Percentiles rank a stretch among this genome's conserved stretches.
Evolutionary conservation across 1,140 invertebrate genomes (phyloP).

Genomic region (Campoletis sonorensis): DNA sequence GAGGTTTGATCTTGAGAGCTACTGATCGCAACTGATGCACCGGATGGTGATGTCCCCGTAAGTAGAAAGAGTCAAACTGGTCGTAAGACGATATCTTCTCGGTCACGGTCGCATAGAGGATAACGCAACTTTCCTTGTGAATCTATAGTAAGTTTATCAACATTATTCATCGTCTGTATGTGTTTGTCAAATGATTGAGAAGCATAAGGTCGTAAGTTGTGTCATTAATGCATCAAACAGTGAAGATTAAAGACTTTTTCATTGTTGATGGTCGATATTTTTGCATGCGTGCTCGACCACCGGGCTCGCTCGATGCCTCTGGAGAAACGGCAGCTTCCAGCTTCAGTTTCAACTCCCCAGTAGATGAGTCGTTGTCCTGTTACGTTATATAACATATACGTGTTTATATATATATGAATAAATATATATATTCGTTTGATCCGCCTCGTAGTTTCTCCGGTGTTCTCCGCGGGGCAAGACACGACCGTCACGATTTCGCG

Average conservation of each 20-base stretch:
- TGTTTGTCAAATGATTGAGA: background rate
- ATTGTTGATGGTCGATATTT: background rate
- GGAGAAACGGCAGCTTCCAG: constrained; percentile 29
- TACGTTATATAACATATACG: background rate
- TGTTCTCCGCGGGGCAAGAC: constrained; percentile 1
- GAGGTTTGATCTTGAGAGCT: constrained; percentile 12
- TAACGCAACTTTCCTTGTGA: constrained; percentile 15
- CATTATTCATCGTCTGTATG: background rate
- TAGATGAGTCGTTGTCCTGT: constrained; percentile 24
- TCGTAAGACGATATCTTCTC: constrained; percentile 35
- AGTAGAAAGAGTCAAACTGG: constrained; percentile 22
- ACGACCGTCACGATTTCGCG: constrained; percentile 35
- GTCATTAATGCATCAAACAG: background rate
- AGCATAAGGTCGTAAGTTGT: background rate
- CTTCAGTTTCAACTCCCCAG: constrained; percentile 26
- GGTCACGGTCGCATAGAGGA: constrained; percentile 28
- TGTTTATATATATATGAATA: background rate
- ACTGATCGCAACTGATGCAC: constrained; percentile 11
- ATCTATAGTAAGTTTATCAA: background rate
- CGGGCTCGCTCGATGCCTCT: background rate
- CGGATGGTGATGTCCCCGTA: constrained; percentile 31
- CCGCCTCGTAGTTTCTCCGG: background rate
- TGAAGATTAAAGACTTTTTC: background rate
- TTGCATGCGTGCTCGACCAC: constrained; percentile 16
- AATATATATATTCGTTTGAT: background rate